phyloP scores from a whole-genome alignment of 2,113 vertebrate genomes.

The Haemorhous mexicanus region DNA sequence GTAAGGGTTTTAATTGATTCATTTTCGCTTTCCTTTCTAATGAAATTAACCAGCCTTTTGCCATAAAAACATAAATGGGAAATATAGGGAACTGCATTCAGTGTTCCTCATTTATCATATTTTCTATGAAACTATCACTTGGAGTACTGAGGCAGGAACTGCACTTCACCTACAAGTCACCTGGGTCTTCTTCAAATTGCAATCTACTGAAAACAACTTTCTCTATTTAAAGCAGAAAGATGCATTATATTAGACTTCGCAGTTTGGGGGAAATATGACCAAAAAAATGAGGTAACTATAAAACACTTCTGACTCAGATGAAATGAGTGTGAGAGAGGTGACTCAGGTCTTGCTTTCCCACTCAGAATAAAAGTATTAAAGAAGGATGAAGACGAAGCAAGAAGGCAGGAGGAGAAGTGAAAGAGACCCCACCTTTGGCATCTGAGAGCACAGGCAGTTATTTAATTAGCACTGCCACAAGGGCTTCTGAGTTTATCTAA shows the following conservation, averaged over 20 bases:
- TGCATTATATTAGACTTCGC: neutral
- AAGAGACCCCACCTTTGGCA: neutral
- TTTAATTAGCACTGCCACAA: neutral
- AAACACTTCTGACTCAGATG: neutral
- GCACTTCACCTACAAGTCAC: neutral
- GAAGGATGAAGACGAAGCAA: neutral
- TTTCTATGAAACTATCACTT: neutral
- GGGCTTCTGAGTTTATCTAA: neutral
- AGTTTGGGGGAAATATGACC: neutral
- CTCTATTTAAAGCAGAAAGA: neutral
- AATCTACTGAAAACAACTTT: neutral
- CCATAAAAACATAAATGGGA: neutral
- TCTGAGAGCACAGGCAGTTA: neutral
- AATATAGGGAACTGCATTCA: neutral
- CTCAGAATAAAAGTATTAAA: neutral
- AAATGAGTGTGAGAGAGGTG: neutral
- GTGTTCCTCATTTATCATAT: neutral
- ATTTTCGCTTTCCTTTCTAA: neutral
- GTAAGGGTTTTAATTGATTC: neutral
- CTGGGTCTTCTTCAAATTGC: neutral
- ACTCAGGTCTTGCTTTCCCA: neutral
- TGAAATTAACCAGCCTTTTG: neutral
- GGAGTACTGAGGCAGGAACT: neutral
- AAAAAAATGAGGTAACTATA: neutral
- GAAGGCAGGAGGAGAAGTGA: neutral